Evolutionary conservation across 2,797 vertebrate genomes (phyloP), one percentile per base, ranked within the genome.

Genomic region (Coilia nasus): DNA sequence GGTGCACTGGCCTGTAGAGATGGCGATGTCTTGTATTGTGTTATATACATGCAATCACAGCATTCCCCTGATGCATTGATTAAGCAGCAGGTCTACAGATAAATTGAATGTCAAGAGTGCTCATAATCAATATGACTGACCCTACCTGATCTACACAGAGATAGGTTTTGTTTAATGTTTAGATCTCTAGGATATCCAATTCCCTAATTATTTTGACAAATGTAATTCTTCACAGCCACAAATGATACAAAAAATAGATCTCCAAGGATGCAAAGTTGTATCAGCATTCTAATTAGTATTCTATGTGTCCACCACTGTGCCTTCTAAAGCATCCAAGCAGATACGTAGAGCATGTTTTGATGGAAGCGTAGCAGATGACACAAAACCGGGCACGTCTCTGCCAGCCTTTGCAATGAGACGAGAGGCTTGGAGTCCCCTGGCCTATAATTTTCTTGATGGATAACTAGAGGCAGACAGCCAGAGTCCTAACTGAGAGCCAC

Each of bases 401-500:
- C 71, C 17, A 78, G 71, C 35, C 35, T 44, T 19, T 44, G 6
- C 31, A 19, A 19, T 78, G 71, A 44, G 35, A 19, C 17, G 6
- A 78, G 71, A 31, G 31, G 6, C 15, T 21, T 41, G 11, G 17
- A 12, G 35, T 41, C 71, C 71, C 71, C 71, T 44, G 71, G 15
- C 41, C 71, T 78, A 78, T 78, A 78, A 78, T 78, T 78, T 78
- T 31, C 71, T 78, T 78, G 71, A 78, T 78, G 71, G 71, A 78
- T 78, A 78, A 78, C 71, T 17, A 21, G 71, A 78, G 71, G 35
- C 71, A 78, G 71, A 44, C 31, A 17, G 71, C 67, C 10, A 3
- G 67, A 31, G 67, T 71, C 25, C 71, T 41, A 78, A 78, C 71
- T 21, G 71, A 78, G 71, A 19, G 5, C 71, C 71, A 78, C 71